Evolutionary conservation across 2,797 vertebrate species (phyloP), one percentile per base, ranked within the genome.

Genomic region (Muscicapa striata): DNA sequence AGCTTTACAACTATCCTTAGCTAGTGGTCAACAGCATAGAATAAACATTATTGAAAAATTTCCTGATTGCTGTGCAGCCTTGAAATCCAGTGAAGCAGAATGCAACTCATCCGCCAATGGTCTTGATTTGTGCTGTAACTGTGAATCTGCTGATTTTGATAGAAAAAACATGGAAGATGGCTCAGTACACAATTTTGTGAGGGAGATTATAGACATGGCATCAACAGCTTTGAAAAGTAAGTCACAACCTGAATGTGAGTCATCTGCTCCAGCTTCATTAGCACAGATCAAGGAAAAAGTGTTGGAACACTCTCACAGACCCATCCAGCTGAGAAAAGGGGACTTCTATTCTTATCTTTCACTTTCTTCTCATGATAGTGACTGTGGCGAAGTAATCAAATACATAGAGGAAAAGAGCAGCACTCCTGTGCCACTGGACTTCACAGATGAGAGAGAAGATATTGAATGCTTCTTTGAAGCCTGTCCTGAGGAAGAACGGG

Each of bases 301-400:
- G 63, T 95, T 99, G 34, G 98, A 99, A 92, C 99, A 99, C 95
- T 99, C 99, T 92, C 99, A 99, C 92, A 98, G 98, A 77, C 98
- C 98, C 74, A 98, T 99, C 66, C 98, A 98, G 82, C 98, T 99
- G 52, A 98, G 98, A 51, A 99, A 99, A 82, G 99, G 99, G 11
- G 99, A 99, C 97, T 99, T 99, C 96, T 99, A 99, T 98, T 99
- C 99, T 82, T 99, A 99, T 87, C 97, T 99, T 95, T 99, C 99
- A 21, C 98, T 99, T 84, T 99, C 99, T 76, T 99, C 99, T 77
- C 99, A 99, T 87, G 99, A 99, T 97, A 99, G 99, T 89, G 99
- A 99, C 97, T 99, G 99, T 84, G 99, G 99, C 30, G 99, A 99
- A 93, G 98, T 99, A 93, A 98, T 97, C 84, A 98, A 94, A 95